Base-by-base conservation (phyloP, 2,113 vertebrate genomes). In the Pterocles burchelli region DNA sequence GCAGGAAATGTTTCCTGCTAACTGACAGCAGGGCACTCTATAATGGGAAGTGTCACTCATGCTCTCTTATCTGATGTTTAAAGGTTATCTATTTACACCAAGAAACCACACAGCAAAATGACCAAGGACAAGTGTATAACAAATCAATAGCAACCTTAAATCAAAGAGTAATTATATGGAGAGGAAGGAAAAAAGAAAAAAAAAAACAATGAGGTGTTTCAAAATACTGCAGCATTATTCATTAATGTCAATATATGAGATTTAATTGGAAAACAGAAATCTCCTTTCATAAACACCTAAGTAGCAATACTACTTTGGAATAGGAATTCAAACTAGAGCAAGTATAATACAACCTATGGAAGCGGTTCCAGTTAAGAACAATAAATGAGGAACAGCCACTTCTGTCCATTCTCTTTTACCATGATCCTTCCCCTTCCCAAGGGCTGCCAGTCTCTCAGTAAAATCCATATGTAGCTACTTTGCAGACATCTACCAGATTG, bases 81-180 rank as follows among this genome's bases (percentile, higher is more conserved):
- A 77, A 11, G 10, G 62, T 85, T 94, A 95, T 92, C 92, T 95
- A 25, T 82, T 95, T 92, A 92, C 52, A 83, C 73, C 58, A 26
- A 85, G 65, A 54, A 89, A 58, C n/a, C 55, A 88, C 31, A 87
- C 33, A 77, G 65, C 75, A 59, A 70, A 88, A 52, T 61, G 77
- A 79, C 43, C 62, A 91, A 61, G 29, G 55, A 74, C 59, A 13
- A 41, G 29, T 24, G 52, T 45, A 29, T 84, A 96, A 86, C 76
- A 85, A 96, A 95, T 90, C 83, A 94, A 92, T 51, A 87, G 74
- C 31, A 61, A 91, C 76, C 87, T 45, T 81, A 94, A 91, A 67
- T 88, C 86, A 87, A 87, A 89, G 59, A 75, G 29, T 22, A 91
- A 91, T 87, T 91, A 58, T 33, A 71, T 7, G 13, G 28, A 76